Conservation (phyloP, 2,888 invertebrate species). For the Lacanobia wlatinum region DNA sequence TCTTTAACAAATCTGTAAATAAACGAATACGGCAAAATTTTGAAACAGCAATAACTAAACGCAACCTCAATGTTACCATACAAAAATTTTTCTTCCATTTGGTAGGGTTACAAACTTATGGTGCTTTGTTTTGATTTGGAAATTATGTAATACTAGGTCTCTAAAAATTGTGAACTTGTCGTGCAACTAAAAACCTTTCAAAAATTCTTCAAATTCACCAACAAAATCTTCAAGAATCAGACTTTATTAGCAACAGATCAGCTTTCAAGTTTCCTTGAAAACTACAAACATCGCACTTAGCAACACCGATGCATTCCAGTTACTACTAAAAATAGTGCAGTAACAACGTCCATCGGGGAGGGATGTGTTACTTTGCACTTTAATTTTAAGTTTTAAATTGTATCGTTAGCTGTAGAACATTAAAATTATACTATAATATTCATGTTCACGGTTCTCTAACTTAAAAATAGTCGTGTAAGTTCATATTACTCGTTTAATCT, state of each 20-base stretch:
- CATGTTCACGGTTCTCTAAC: slow-evolving; percentile 39
- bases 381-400: slow-evolving; percentile 66
- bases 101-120: slow-evolving; percentile 16
- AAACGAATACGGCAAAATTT: background rate
- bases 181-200: background rate
- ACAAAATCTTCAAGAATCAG: no score
- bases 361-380: slow-evolving; percentile 71
- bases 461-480: slow-evolving; percentile 37
- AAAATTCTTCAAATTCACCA: background rate
- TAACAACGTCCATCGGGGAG: slow-evolving; percentile 64
- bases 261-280: slow-evolving; percentile 8
- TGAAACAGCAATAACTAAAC: slow-evolving; percentile 54
- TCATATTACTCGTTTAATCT: slow-evolving; percentile 21
- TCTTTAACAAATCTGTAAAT: background rate
- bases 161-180: background rate
- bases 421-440: slow-evolving; percentile 40
- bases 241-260: background rate
- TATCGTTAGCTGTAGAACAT: slow-evolving; percentile 58
- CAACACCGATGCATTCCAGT: slow-evolving; percentile 42
- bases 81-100: slow-evolving; percentile 8
- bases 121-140: background rate
- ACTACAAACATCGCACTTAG: slow-evolving; percentile 7
- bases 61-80: slow-evolving; percentile 32
- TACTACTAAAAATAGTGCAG: slow-evolving; percentile 70
- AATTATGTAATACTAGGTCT: slow-evolving; percentile 12